These are phyloP conservation scores for Nesospiza acunhae DNA, from an alignment of 2,113 vertebrate genomes.

Conservation along the genomic window DNA sequence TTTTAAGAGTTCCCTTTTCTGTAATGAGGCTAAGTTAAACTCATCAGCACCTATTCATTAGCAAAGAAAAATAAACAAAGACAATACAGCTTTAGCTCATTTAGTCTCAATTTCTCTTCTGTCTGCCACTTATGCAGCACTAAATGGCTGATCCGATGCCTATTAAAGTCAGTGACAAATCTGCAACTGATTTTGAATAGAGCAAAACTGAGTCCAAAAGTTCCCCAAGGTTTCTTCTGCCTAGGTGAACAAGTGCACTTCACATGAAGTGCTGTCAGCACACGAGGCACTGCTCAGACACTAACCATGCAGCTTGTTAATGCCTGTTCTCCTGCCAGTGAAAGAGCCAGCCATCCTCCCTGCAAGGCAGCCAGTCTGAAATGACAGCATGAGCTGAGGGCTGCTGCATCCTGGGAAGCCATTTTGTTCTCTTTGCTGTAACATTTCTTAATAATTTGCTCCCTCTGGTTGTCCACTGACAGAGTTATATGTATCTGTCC, in stretches of 20 bases:
- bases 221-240: slow-evolving; percentile 8
- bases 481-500: not conserved
- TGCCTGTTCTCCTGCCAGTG: not conserved
- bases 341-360: not conserved
- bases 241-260: not conserved
- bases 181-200: not conserved
- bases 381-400: not conserved
- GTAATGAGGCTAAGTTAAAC: not conserved
- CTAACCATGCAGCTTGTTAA: not conserved
- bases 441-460: slow-evolving; percentile 31
- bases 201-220: not conserved
- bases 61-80: slow-evolving; percentile 35
- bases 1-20: not conserved
- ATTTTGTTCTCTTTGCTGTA: not conserved
- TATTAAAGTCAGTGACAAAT: slow-evolving; percentile 27
- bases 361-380: slow-evolving; percentile 8
- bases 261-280: not conserved
- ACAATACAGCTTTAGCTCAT: not conserved
- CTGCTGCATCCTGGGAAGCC: not conserved
- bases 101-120: slow-evolving; percentile 6
- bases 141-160: not conserved
- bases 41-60: not conserved
- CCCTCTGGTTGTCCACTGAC: not conserved
- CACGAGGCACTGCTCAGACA: not conserved
- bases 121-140: not conserved